Evolutionary conservation across 2,888 invertebrate species (phyloP).

Genomic region (Coelopa pilipes): DNA sequence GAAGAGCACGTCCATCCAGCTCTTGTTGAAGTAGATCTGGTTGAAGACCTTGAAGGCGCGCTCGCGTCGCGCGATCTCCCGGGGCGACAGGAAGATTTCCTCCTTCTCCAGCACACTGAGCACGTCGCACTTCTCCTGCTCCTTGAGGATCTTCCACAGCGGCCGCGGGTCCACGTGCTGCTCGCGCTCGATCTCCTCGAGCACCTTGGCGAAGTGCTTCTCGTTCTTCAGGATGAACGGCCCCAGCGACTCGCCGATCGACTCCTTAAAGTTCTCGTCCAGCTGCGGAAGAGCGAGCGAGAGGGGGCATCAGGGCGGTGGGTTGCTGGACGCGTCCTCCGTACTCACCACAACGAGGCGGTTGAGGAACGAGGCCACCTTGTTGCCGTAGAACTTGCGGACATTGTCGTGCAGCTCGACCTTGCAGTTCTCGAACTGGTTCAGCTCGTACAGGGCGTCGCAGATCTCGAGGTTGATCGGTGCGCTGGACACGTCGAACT

Average conservation of each 20-base stretch:
- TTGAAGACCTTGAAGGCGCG: constrained; percentile 56
- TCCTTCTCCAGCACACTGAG: constrained; percentile 57
- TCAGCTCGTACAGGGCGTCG: constrained; percentile 60
- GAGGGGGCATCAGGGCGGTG: background rate
- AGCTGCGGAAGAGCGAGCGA: constrained; percentile 47
- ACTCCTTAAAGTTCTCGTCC: constrained; percentile 58
- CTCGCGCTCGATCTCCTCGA: constrained; percentile 48
- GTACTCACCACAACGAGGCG: constrained; percentile 54
- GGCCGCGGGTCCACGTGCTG: constrained; percentile 52
- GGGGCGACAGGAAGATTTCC: constrained; percentile 55
- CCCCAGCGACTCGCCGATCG: constrained; percentile 55
- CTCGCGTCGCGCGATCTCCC: constrained; percentile 55
- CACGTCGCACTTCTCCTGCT: constrained; percentile 58
- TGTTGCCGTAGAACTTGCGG: constrained; percentile 54
- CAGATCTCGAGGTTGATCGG: constrained; percentile 61
- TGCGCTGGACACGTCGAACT: constrained; percentile 49
- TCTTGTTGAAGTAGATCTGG: constrained; percentile 58
- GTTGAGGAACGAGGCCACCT: constrained; percentile 51
- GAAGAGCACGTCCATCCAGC: constrained; percentile 59
- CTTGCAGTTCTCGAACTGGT: constrained; percentile 57
- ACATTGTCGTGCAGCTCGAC: constrained; percentile 54
- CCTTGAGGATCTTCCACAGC: constrained; percentile 59
- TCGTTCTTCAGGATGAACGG: constrained; percentile 56
- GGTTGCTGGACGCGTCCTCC: too few relatives aligned
- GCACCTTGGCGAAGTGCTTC: constrained; percentile 51